Evolutionary conservation across 2,113 vertebrate genomes (phyloP).

Genomic region (Sinosuthora webbiana): DNA sequence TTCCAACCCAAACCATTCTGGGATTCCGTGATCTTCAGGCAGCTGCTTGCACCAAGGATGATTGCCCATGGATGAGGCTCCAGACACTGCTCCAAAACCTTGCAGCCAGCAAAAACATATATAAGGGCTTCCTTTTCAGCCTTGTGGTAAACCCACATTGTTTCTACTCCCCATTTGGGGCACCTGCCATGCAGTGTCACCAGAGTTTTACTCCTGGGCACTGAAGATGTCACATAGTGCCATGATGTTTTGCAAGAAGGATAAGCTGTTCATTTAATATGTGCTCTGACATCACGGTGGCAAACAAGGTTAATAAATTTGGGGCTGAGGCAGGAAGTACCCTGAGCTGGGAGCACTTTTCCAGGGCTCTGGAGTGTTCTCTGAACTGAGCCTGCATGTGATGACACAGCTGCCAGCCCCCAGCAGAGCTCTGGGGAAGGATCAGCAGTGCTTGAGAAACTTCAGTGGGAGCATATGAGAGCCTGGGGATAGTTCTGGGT

Average conservation of each 20-base stretch:
- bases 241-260: not conserved
- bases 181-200: not conserved
- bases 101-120: not conserved
- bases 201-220: not conserved
- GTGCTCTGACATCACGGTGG: not conserved
- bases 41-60: not conserved
- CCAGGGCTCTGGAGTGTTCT: not conserved
- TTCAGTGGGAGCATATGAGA: not conserved
- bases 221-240: not conserved
- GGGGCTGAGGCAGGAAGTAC: rapidly evolving
- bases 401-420: not conserved
- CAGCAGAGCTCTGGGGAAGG: not conserved
- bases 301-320: not conserved
- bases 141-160: not conserved
- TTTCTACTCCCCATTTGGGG: not conserved
- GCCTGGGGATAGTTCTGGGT: not conserved
- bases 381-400: not conserved
- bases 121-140: not conserved
- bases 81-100: not conserved
- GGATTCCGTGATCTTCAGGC: not conserved
- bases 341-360: not conserved
- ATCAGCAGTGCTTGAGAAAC: not conserved
- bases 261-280: not conserved
- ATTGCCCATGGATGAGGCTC: not conserved
- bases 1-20: not conserved